Evolutionary conservation across 2,888 invertebrate species (phyloP).

Genomic region (Thymelicus sylvestris): DNA sequence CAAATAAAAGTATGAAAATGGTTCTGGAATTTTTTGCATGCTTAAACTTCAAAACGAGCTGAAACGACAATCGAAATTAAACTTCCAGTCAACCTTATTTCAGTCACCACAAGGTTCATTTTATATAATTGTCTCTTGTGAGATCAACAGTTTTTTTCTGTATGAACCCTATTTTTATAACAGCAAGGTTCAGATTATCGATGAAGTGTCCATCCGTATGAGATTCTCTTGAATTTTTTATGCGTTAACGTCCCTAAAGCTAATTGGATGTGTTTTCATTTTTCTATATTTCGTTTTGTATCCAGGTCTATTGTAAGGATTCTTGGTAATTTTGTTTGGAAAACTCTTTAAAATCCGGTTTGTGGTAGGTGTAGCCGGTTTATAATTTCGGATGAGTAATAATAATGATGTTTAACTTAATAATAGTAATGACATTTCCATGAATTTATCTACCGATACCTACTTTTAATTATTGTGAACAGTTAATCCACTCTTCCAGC

Average conservation of each 20-base stretch:
- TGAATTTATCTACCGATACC: too few relatives aligned
- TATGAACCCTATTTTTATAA: conserved; percentile 5
- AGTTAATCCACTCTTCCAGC: too few relatives aligned
- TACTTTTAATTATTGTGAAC: too few relatives aligned
- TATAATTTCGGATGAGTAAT: too few relatives aligned
- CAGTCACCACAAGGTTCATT: not conserved
- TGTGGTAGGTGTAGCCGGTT: too few relatives aligned
- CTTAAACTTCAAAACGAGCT: conserved; percentile 12
- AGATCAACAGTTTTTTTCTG: not conserved
- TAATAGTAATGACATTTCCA: too few relatives aligned
- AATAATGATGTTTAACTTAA: too few relatives aligned
- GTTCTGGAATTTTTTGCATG: conserved; percentile 19
- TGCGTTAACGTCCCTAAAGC: conserved; percentile 43
- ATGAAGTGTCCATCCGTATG: conserved; percentile 15
- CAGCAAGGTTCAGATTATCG: conserved; percentile 14
- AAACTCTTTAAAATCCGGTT: conserved; percentile 4
- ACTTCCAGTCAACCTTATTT: not conserved
- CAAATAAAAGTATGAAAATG: conserved; percentile 23
- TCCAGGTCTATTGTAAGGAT: conserved; percentile 23
- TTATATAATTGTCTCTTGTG: conserved; percentile 6
- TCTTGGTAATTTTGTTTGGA: conserved; percentile 18
- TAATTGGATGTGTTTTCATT: conserved; percentile 55
- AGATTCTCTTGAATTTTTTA: conserved; percentile 49
- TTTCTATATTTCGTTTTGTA: conserved; percentile 23
- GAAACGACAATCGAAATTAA: not conserved